Conservation (phyloP, 2,797 vertebrate species). For the Valencia hispanica region DNA sequence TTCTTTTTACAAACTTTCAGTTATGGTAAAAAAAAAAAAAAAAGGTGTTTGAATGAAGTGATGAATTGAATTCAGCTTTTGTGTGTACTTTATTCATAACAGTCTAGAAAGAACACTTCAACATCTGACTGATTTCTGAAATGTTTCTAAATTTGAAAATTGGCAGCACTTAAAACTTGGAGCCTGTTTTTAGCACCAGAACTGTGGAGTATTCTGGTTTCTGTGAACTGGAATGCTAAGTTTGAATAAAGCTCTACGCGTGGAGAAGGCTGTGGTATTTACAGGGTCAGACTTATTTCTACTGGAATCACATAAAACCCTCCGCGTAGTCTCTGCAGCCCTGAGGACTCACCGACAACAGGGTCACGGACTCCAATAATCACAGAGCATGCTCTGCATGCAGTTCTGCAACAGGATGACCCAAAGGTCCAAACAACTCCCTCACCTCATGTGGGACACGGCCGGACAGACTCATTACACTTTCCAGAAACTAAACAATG, state of each 20-base stretch:
- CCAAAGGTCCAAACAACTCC: not conserved
- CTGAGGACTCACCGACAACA: constrained; percentile 51
- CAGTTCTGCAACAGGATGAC: constrained; percentile 17
- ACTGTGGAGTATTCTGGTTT: constrained; percentile 21
- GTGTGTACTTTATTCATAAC: too few species aligned
- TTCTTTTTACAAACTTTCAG: too few species aligned
- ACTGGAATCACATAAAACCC: constrained; percentile 26
- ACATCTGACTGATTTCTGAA: not conserved
- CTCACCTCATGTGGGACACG: constrained; percentile 5
- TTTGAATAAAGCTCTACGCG: constrained; percentile 32
- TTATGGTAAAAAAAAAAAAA: too few species aligned
- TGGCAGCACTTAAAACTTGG: not conserved
- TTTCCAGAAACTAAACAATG: constrained; percentile 36
- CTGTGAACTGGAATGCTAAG: constrained; percentile 29
- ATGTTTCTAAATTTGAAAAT: not conserved
- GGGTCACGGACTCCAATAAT: constrained; percentile 57
- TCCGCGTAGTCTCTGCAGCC: constrained; percentile 43
- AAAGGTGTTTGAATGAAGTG: too few species aligned
- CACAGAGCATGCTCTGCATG: constrained; percentile 23
- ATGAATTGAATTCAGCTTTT: too few species aligned
- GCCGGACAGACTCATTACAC: not conserved
- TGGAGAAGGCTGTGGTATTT: constrained; percentile 45
- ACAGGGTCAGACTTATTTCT: constrained; percentile 37
- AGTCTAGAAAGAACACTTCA: too few species aligned
- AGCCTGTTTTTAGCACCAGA: too few species aligned